Base-by-base conservation (phyloP, 1,140 invertebrate genomes). In the Dendroctonus ponderosae region DNA sequence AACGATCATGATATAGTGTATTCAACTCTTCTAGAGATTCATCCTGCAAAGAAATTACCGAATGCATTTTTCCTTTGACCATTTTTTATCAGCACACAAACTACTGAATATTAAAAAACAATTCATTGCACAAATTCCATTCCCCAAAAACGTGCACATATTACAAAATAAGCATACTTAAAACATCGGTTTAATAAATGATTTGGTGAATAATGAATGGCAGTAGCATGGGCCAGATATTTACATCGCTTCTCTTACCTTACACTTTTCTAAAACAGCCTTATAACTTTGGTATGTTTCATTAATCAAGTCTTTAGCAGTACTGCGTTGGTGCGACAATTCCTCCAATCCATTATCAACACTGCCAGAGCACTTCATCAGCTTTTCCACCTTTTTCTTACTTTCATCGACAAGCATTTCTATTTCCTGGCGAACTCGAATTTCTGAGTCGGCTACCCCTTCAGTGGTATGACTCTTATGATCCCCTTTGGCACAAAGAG, bases 261-360 rank as follows among this genome's bases (percentile, higher is more conserved):
- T 67, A 61, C 86, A 86, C 71, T 89, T 86, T 71, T 96, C 92
- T 51, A 96, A 79, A 57, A 92, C 81, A 40, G 88, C 88, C 78
- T 92, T 92, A 72, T 91, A 95, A 76, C 85, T 87, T 74, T 89
- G 85, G 81, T 91, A 94, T 53, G 91, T 89, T 79, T 96, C 92
- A 54, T 90, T 86, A 69, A 97, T 93, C 42, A 91, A 82, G 73
- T 86, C 87, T 74, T 89, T 90, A n/a, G 92, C 92, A 76, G 89
- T 87, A 76, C 94, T 92, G 67, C 90, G 87, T 77, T 95, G 92
- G 70, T 86, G 83, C 77, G 95, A 90, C 15, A 96, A 78, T 66
- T 96, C 93, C 58, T 89, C 88, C n/a, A 96, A 80, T 26, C 88
- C 87, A 73, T 86, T 89, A 71, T 91, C 88, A 44, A 95, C 79